These are phyloP conservation scores for Crocuta crocuta DNA, from an alignment of 2,113 vertebrate species.

Conservation along the genomic window DNA sequence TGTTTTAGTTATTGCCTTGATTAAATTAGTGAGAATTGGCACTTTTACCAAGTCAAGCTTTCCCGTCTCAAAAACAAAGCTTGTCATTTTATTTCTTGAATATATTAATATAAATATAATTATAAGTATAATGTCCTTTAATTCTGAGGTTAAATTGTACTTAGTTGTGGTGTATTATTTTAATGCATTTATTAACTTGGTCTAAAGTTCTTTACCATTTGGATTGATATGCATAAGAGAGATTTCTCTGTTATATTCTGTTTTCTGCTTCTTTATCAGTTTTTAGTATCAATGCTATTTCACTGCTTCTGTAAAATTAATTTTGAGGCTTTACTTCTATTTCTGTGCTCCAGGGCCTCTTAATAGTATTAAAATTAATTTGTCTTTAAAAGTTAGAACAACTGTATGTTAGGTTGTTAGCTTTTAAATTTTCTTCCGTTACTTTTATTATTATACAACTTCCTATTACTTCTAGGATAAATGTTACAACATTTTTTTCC, in stretches of 20 bases:
- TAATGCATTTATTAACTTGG: neutral
- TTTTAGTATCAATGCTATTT: neutral
- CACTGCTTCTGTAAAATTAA: neutral
- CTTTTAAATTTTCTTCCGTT: conserved; percentile 6
- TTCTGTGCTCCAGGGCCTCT: neutral
- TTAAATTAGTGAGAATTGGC: neutral
- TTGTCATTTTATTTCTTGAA: neutral
- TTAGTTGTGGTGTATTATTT: neutral
- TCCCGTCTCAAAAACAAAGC: neutral
- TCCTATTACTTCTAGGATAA: neutral
- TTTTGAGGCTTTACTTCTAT: neutral
- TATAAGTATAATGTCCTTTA: neutral
- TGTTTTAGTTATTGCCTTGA: conserved; percentile 14
- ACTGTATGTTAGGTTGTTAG: neutral
- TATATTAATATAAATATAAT: neutral
- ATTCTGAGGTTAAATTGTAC: neutral
- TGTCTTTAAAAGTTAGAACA: neutral
- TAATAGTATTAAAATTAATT: conserved; percentile 43
- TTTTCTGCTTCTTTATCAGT: neutral
- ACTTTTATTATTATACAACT: neutral
- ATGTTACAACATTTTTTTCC: neutral
- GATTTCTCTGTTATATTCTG: neutral
- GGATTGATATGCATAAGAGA: neutral
- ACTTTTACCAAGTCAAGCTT: neutral
- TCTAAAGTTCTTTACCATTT: neutral